phyloP scores from a whole-genome alignment of 2,113 vertebrate genomes.

The Pongo abelii region DNA sequence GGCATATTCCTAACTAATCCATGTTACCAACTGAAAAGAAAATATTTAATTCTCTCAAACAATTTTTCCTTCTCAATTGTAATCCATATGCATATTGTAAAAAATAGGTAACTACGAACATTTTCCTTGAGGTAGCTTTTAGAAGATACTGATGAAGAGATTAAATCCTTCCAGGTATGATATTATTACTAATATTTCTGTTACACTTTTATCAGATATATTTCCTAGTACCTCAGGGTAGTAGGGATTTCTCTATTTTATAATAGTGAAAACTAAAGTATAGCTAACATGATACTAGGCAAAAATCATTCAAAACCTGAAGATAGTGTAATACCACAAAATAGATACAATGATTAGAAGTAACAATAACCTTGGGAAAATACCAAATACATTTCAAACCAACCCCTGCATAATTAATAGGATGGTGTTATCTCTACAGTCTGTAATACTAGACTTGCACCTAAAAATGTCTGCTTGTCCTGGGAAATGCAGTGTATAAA shows the following conservation, averaged over 20 bases:
- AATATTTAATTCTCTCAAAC: background rate
- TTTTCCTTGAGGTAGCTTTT: conserved; percentile 9
- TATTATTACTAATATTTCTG: background rate
- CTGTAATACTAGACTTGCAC: background rate
- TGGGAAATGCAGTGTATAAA: background rate
- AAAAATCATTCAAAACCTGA: conserved; percentile 32
- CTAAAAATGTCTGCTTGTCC: background rate
- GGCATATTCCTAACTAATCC: background rate
- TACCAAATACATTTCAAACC: background rate
- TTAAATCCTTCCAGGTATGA: background rate
- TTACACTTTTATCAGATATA: background rate
- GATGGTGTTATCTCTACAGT: background rate
- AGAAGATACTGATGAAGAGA: background rate
- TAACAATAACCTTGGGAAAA: conserved; percentile 37
- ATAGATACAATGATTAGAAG: background rate
- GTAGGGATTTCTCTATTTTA: background rate
- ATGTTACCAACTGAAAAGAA: background rate
- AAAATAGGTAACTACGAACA: background rate
- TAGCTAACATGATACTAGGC: background rate
- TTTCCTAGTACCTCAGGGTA: background rate
- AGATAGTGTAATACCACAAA: background rate
- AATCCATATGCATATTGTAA: background rate
- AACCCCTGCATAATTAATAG: conserved; percentile 50
- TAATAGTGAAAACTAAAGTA: background rate
- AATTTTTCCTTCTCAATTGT: background rate